A percentile compares a stretch with the other conserved stretches of the same genome.
Evolutionary conservation across 2,113 vertebrate genomes (phyloP).

Genomic region (Sebastes schlegelii): DNA sequence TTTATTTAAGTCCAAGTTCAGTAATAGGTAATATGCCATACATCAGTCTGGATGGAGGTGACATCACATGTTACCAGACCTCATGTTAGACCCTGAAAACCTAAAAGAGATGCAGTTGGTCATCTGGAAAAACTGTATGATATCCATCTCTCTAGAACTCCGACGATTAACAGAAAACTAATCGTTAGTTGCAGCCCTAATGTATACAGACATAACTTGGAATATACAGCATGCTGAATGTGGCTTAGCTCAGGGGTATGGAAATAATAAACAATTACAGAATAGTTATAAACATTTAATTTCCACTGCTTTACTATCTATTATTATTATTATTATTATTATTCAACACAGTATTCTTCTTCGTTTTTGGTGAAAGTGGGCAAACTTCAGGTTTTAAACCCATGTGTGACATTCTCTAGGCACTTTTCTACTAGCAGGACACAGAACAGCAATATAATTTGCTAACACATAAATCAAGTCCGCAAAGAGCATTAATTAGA

Average conservation of each 20-base stretch:
- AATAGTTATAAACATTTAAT: slow-evolving; percentile 52
- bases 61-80: slow-evolving; percentile 30
- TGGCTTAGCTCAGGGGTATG: slow-evolving; percentile 30
- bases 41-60: slow-evolving; percentile 21
- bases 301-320: slow-evolving; percentile 35
- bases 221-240: slow-evolving; percentile 20
- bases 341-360: slow-evolving; percentile 22
- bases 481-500: slow-evolving; percentile 87
- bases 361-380: slow-evolving; percentile 19
- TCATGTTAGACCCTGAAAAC: slow-evolving; percentile 19
- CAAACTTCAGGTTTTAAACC: slow-evolving; percentile 61
- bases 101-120: too few species aligned
- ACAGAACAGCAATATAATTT: slow-evolving; percentile 80
- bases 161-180: too few species aligned
- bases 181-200: not conserved
- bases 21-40: slow-evolving; percentile 8
- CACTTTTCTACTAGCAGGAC: slow-evolving; percentile 71
- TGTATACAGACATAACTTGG: not conserved
- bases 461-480: slow-evolving; percentile 84
- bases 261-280: slow-evolving; percentile 40
- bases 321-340: not conserved
- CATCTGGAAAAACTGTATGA: not conserved
- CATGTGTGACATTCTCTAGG: slow-evolving; percentile 64
- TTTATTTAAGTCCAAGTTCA: slow-evolving; percentile 22
- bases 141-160: too few species aligned